Conservation (phyloP, 1,140 invertebrate genomes). For the Leptestheria dahalacensis region DNA sequence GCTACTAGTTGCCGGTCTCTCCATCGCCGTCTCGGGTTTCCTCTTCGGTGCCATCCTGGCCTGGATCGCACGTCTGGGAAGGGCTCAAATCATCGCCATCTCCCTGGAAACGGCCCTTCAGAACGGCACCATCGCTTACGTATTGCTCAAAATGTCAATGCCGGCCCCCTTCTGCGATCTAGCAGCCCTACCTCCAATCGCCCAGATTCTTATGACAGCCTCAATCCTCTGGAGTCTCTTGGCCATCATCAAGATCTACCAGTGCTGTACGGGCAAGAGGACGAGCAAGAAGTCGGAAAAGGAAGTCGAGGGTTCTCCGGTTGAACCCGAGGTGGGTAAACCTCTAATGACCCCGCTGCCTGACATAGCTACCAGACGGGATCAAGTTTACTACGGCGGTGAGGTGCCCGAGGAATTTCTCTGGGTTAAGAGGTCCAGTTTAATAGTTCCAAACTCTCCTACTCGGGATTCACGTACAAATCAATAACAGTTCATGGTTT, state of each 20-base stretch:
- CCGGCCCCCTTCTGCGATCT: conserved; percentile 31
- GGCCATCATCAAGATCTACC: neutral
- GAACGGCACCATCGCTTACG: conserved; percentile 32
- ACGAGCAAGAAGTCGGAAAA: neutral
- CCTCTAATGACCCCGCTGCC: neutral
- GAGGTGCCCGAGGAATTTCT: conserved; percentile 6
- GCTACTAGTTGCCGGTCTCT: conserved; percentile 54
- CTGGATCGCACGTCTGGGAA: conserved; percentile 14
- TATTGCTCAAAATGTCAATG: conserved; percentile 32
- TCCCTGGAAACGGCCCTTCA: conserved; percentile 38
- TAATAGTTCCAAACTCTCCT: conserved; percentile 11
- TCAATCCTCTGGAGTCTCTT: conserved; percentile 18
- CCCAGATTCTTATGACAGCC: conserved; percentile 23
- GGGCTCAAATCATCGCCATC: conserved; percentile 30
- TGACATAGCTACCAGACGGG: neutral
- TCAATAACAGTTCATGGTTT: too few relatives aligned
- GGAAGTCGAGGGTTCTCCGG: neutral
- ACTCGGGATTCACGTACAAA: neutral
- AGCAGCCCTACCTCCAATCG: conserved; percentile 28
- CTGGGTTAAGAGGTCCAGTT: conserved; percentile 1
- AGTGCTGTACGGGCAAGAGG: neutral
- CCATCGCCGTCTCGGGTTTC: conserved; percentile 78
- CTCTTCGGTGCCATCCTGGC: conserved; percentile 39
- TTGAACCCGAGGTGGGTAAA: neutral
- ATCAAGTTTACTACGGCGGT: conserved; percentile 8